Evolutionary conservation across 2,797 vertebrate genomes (phyloP).

Genomic region (Sibirionetta formosa): DNA sequence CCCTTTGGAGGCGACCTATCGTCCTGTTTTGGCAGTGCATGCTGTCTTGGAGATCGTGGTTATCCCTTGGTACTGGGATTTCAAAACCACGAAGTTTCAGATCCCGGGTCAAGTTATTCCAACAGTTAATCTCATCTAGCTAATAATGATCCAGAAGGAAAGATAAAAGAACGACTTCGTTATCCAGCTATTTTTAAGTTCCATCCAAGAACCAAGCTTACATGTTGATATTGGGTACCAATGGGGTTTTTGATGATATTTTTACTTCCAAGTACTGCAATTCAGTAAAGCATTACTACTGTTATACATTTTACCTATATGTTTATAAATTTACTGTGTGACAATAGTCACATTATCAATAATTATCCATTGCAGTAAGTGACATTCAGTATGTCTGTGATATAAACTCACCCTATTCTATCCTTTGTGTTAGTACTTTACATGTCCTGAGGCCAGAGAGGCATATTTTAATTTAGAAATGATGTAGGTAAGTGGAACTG

Average conservation of each 20-base stretch:
- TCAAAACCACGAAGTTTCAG: not conserved
- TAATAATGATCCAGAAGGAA: not conserved
- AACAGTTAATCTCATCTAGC: not conserved
- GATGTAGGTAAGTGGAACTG: not conserved
- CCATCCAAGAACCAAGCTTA: not conserved
- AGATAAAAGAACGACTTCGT: not conserved
- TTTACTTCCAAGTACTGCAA: not conserved
- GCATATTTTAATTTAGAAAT: not conserved
- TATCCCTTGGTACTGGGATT: not conserved
- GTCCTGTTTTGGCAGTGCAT: rapidly evolving
- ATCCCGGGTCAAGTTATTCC: not conserved
- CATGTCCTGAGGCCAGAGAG: not conserved
- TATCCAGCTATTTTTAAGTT: not conserved
- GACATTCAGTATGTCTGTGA: not conserved
- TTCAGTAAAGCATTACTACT: not conserved
- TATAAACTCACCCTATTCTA: not conserved
- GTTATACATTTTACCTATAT: rapidly evolving
- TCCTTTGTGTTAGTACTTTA: not conserved
- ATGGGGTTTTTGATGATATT: not conserved
- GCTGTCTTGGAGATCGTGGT: not conserved
- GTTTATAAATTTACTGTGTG: not conserved
- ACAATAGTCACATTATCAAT: not conserved
- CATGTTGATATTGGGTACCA: not conserved
- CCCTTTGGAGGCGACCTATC: not conserved
- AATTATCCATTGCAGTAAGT: not conserved